A percentile compares a stretch with the other conserved stretches of the same genome.
These are phyloP conservation scores for Pseudomyrmex dendroicus DNA, from an alignment of 1,140 invertebrate genomes.

Conservation along the genomic window DNA sequence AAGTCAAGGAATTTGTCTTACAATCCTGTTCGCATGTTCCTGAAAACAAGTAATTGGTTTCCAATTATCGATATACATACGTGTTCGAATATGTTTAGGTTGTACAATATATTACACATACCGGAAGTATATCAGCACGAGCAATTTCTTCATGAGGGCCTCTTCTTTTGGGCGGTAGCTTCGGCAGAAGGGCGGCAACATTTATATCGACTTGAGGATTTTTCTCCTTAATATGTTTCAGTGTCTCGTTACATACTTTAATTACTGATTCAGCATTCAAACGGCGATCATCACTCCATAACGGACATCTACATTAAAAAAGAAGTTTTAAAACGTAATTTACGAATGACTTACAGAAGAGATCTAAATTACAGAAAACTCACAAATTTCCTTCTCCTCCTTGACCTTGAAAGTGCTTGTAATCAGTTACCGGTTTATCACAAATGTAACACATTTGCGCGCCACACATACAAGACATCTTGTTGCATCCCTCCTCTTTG, in stretches of 20 bases:
- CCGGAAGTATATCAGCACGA: conserved; percentile 36
- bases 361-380: conserved; percentile 46
- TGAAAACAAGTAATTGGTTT: conserved; percentile 9
- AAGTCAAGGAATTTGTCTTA: conserved; percentile 9
- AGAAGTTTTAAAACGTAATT: background rate
- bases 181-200: conserved; percentile 68
- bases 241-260: conserved; percentile 80
- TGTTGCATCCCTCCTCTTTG: conserved; percentile 89
- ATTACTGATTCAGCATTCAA: conserved; percentile 83
- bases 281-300: conserved; percentile 74
- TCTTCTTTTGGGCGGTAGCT: conserved; percentile 63
- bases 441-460: conserved; percentile 90
- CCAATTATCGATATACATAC: background rate
- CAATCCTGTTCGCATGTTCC: conserved; percentile 2
- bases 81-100: background rate
- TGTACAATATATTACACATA: background rate
- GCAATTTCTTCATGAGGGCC: conserved; percentile 72
- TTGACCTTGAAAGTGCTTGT: conserved; percentile 87
- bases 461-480: conserved; percentile 89
- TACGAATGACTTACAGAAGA: background rate
- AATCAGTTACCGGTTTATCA: conserved; percentile 86
- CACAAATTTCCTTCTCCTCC: conserved; percentile 73
- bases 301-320: conserved; percentile 75
- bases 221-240: conserved; percentile 74
- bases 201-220: conserved; percentile 78